Conservation (phyloP, 2,113 vertebrate genomes). For the Protobothrops mucrosquamatus region DNA sequence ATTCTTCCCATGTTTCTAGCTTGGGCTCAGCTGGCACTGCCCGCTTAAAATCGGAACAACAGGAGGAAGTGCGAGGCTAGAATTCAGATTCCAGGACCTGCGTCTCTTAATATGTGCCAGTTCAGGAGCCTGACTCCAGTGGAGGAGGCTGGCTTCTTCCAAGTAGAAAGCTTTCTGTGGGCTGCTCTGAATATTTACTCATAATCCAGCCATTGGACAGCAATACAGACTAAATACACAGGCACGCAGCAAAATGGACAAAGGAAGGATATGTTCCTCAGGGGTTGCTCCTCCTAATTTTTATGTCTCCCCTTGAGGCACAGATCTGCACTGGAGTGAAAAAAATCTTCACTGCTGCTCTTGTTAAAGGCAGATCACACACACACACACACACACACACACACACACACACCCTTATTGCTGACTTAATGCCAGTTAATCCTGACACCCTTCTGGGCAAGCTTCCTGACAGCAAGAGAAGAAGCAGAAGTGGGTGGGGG, state of each 20-base stretch:
- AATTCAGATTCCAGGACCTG: constrained; percentile 11
- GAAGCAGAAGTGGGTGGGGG: constrained; percentile 55
- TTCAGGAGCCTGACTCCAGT: neutral
- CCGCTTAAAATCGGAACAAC: neutral
- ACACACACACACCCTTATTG: constrained; percentile 7
- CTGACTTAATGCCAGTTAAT: constrained; percentile 62
- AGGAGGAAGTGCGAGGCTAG: neutral
- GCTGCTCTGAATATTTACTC: neutral
- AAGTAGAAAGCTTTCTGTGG: neutral
- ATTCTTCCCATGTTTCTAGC: neutral
- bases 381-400: neutral
- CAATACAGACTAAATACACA: neutral
- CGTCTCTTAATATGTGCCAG: constrained; percentile 3
- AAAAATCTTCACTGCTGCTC: neutral
- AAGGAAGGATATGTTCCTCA: fast-evolving
- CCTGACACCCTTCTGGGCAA: constrained; percentile 56
- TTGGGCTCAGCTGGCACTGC: neutral
- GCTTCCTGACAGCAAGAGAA: constrained; percentile 62
- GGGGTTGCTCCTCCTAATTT: neutral
- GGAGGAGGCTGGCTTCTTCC: neutral
- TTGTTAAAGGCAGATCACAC: constrained; percentile 40
- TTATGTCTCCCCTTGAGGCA: neutral
- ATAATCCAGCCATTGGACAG: neutral
- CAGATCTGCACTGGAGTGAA: constrained; percentile 30
- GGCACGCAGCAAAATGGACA: neutral